Base-by-base conservation (phyloP, 1,140 invertebrate genomes). In the Luehdorfia chinensis region DNA sequence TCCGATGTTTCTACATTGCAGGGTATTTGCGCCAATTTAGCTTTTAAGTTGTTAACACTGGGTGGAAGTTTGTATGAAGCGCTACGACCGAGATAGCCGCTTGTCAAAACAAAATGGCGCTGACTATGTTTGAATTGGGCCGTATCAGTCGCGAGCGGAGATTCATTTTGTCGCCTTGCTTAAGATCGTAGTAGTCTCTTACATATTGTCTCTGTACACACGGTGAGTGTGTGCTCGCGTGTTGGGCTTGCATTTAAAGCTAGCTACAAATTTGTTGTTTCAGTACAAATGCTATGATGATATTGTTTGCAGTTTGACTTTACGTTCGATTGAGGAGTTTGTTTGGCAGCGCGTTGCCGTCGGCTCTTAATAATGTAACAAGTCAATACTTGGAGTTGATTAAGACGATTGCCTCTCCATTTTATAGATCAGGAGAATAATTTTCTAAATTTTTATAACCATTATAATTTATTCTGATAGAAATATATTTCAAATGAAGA, bases 151-250 rank as follows among this genome's bases (percentile, higher is more conserved):
- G 75, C 75, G 64, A 75, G 67, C 72, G 76, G 83, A 86, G 79
- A 86, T 86, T 86, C 81, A 84, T 84, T 86, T 84, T 84, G 77
- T 81, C 75, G 76, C 75, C 75, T 84, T 84, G 71, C 81, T 83
- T 84, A 83, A 86, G 83, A 83, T 74, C 72, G 68, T 74, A 65
- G 75, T 77, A 66, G 71, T 79, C 71, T 74, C 69, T 67, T 78
- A 83, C 76, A 79, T 84, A 84, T 84, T 84, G 79, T 84, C 79
- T 84, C 53, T 64, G 81, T 70, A 85, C 81, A 85, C 81, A 85
- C 54, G 53, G 49, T 66, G 79, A 85, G 81, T 84, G 77, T 81
- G 74, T 79, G 77, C 60, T 62, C 41, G 76, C 67, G 63, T 77
- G 79, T 76, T 73, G 65, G 65, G 75, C 73, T 76, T 75, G 78